These are phyloP conservation scores for Tetramorium bicarinatum DNA, from an alignment of 2,888 invertebrate genomes.

Conservation along the genomic window DNA sequence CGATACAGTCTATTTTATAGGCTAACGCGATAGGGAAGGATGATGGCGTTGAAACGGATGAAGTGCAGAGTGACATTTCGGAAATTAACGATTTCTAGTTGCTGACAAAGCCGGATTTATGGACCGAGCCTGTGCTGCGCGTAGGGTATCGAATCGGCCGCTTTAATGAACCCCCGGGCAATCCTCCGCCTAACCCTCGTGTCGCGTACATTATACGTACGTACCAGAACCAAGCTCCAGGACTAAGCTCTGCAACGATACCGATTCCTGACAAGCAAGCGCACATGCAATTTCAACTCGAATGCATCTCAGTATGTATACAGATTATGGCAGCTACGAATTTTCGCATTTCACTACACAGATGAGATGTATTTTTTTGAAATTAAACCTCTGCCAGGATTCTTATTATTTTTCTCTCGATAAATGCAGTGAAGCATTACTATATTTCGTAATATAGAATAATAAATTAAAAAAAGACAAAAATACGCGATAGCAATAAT, in stretches of 20 bases:
- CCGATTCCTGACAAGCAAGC: slow-evolving; percentile 67
- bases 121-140: slow-evolving; percentile 19
- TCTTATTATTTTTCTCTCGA: background rate
- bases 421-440: background rate
- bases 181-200: slow-evolving; percentile 27
- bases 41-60: slow-evolving; percentile 49
- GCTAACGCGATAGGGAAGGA: slow-evolving; percentile 32
- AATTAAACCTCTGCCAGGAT: background rate
- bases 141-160: slow-evolving; percentile 32
- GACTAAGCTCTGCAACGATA: slow-evolving; percentile 48
- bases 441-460: background rate
- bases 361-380: background rate
- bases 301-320: background rate
- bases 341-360: background rate
- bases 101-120: slow-evolving; percentile 58
- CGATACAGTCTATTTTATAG: slow-evolving; percentile 47
- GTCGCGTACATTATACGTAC: slow-evolving; percentile 52
- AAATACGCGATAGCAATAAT: background rate
- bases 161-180: slow-evolving; percentile 65
- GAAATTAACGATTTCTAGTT: slow-evolving; percentile 61
- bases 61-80: slow-evolving; percentile 51
- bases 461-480: slow-evolving; percentile 1
- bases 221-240: slow-evolving; percentile 41
- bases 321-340: background rate
- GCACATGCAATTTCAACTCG: slow-evolving; percentile 58